A percentile compares a stretch with the other conserved stretches of the same genome.
These are phyloP conservation scores for Tachysurus fulvidraco DNA, from an alignment of 2,113 vertebrate genomes.

Conservation along the genomic window DNA sequence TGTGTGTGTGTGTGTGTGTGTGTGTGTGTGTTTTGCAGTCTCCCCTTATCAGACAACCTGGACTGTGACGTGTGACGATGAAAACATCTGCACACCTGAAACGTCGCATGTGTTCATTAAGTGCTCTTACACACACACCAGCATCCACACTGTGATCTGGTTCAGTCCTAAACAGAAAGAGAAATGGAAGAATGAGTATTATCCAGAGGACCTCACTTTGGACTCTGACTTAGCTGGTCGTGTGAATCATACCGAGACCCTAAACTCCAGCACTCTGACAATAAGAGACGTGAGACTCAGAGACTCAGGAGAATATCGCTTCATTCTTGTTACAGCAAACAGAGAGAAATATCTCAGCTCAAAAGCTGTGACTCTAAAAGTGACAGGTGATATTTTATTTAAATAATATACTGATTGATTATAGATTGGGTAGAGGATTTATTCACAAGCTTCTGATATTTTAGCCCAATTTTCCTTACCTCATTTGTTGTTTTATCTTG, in stretches of 20 bases:
- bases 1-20: background rate
- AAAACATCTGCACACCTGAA: constrained; percentile 28
- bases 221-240: constrained; percentile 34
- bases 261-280: background rate
- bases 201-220: constrained; percentile 34
- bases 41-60: background rate
- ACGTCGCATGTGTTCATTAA: background rate
- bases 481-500: background rate
- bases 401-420: background rate
- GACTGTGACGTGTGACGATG: background rate
- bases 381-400: constrained; percentile 31
- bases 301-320: constrained; percentile 47
- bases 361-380: background rate
- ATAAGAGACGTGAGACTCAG: constrained; percentile 30
- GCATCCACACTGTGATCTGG: constrained; percentile 22
- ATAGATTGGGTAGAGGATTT: background rate
- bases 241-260: background rate
- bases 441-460: background rate
- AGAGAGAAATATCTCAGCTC: constrained; percentile 1
- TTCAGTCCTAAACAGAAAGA: constrained; percentile 21
- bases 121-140: background rate
- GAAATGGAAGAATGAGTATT: constrained; percentile 12
- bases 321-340: constrained; percentile 28
- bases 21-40: background rate
- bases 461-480: background rate